Percentiles rank a stretch among this genome's conserved stretches.
These are phyloP conservation scores for Pipistrellus pygmaeus DNA, from an alignment of 2,797 vertebrate species.

Conservation along the genomic window DNA sequence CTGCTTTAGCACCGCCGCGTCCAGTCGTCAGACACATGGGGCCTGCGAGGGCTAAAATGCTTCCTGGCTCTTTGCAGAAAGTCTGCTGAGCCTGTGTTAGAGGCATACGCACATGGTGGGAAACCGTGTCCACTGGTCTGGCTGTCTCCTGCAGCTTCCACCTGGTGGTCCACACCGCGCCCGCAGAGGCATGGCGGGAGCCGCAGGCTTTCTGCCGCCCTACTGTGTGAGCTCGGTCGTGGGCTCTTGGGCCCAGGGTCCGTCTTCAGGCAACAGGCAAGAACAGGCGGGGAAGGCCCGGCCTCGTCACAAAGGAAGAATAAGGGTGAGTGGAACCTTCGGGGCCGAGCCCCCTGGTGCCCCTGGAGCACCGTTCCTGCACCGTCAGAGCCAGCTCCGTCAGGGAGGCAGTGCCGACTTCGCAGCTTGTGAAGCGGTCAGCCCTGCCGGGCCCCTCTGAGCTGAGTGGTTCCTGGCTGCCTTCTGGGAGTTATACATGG, in stretches of 20 bases:
- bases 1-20: background rate
- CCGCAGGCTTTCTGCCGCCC: background rate
- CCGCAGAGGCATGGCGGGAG: background rate
- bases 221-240: fast-evolving
- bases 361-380: background rate
- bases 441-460: background rate
- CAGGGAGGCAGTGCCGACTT: background rate
- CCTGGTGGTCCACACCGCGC: background rate
- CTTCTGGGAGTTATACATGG: fast-evolving
- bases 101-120: background rate
- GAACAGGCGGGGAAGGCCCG: background rate
- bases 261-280: background rate
- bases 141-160: background rate
- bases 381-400: background rate
- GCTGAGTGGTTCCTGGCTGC: background rate
- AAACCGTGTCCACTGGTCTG: background rate
- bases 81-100: background rate
- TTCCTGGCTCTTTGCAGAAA: background rate
- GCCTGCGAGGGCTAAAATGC: background rate
- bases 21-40: background rate
- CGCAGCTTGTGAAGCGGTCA: background rate
- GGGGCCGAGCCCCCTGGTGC: background rate
- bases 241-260: background rate
- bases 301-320: background rate
- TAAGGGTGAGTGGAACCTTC: background rate